A percentile compares a stretch with the other conserved stretches of the same genome.
Conservation (phyloP, 2,888 invertebrate species). For the Drosophila koepferae region DNA sequence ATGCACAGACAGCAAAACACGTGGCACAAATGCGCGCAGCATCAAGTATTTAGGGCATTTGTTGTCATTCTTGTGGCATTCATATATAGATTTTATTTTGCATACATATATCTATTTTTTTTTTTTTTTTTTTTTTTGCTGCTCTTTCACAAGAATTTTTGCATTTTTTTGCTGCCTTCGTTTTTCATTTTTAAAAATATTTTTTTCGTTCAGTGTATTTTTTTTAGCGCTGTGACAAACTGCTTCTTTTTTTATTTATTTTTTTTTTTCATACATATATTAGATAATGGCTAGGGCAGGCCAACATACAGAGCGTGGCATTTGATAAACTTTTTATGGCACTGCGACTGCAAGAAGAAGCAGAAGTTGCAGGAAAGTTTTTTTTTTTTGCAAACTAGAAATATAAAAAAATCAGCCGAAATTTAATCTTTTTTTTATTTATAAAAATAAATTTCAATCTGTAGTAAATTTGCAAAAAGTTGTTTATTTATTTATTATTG, state of each 20-base stretch:
- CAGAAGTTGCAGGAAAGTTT: not conserved
- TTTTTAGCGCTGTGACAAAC: conserved; percentile 16
- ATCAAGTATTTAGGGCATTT: conserved; percentile 69
- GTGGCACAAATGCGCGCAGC: conserved; percentile 26
- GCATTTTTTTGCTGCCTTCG: conserved; percentile 1
- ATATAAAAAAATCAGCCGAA: not conserved
- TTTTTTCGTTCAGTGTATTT: conserved; percentile 29
- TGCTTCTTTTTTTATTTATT: too few species aligned
- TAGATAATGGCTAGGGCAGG: conserved; percentile 14
- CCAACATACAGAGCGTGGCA: not conserved
- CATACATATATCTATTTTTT: conserved; percentile 32
- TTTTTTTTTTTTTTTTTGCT: conserved; percentile 6
- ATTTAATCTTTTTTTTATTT: not conserved
- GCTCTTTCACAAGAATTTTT: not conserved
- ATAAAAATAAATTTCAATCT: not conserved
- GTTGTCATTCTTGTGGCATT: conserved; percentile 63
- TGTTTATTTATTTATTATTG: too few species aligned
- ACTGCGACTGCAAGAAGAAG: not conserved
- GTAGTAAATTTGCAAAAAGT: not conserved
- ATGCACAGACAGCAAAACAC: not conserved
- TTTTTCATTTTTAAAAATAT: conserved; percentile 2
- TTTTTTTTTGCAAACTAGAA: not conserved
- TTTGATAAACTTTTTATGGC: not conserved
- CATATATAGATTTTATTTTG: conserved; percentile 25
- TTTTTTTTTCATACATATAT: conserved; percentile 2